Evolutionary conservation across 1,140 invertebrate genomes (phyloP).

Genomic region (Cyclargus thomasi): DNA sequence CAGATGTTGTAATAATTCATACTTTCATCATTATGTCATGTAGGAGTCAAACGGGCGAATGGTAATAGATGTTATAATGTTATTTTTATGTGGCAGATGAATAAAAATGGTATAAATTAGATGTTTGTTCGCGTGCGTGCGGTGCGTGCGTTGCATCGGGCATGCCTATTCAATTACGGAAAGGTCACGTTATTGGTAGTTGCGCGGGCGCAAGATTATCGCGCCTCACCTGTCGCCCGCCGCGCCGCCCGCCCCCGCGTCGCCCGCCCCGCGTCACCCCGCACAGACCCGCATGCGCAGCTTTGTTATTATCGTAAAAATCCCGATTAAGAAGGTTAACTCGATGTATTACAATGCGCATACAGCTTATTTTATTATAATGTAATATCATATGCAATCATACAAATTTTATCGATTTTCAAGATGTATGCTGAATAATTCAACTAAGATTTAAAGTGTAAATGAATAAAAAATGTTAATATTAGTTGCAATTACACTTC

Average conservation of each 20-base stretch:
- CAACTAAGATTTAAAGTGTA: too few species aligned
- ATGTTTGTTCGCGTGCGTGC: conserved; percentile 27
- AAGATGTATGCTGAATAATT: too few species aligned
- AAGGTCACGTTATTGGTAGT: conserved; percentile 58
- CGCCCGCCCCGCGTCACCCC: conserved; percentile 50
- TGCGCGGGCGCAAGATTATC: conserved; percentile 59
- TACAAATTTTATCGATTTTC: too few species aligned
- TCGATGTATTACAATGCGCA: too few species aligned
- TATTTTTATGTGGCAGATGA: conserved; percentile 26
- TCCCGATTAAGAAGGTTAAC: background rate
- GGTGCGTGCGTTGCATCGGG: conserved; percentile 47
- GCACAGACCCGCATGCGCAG: background rate
- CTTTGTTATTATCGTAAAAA: conserved; percentile 1
- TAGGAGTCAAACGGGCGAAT: background rate
- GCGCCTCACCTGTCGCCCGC: conserved; percentile 55
- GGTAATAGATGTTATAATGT: conserved; percentile 11
- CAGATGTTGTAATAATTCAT: background rate
- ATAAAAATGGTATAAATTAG: conserved; percentile 27
- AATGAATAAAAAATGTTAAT: too few species aligned
- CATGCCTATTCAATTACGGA: conserved; percentile 65
- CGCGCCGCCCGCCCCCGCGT: conserved; percentile 34
- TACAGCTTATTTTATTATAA: too few species aligned
- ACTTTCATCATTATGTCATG: conserved; percentile 1
- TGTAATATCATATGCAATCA: too few species aligned
- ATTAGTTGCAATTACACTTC: too few species aligned